Evolutionary conservation across 2,113 vertebrate genomes (phyloP), one percentile per base, ranked within the genome.

Genomic region (Calidris pugnax): DNA sequence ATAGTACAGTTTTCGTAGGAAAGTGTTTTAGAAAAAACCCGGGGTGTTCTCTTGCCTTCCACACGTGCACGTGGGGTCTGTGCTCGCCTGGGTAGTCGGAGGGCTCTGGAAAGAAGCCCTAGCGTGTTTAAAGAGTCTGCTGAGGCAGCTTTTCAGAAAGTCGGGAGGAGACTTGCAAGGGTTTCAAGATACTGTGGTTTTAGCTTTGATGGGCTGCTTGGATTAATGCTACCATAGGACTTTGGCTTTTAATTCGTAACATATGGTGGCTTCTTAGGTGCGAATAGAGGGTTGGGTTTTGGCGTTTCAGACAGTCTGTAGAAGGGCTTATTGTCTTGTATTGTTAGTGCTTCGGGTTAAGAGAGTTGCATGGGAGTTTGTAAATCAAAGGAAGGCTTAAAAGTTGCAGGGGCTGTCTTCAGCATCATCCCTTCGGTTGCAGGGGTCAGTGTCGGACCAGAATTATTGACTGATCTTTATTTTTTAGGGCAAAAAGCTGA

Each of bases 181-280:
- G 5, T 80, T 93, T 89, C 12, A 5, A 85, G 39, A 6, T 74
- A 0, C 56, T 6, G 19, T 74, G 74, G 57, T 2, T 89, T 93
- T 78, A 59, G 90, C 56, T 77, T 85, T 86, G 83, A 30, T 82
- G 51, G 76, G 45, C 80, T 73, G 60, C 80, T 53, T 59, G 73
- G 30, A 4, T 90, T 77, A 92, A 43, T 39, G 72, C 63, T 57
- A 5, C 72, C 43, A 3, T 57, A 24, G 71, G 74, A 90, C 41
- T 92, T 84, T 43, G 69, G 76, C 66, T 94, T 35, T 50, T 81
- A 78, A 87, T 75, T 88, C 17, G 2, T 71, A 77, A 45, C 80
- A 66, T 84, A 77, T 47, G 93, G 86, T 87, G 60, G 51, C n/a
- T 12, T 92, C 80, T 78, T 77, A 76, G 60, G 59, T 88, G 76